phyloP scores from a whole-genome alignment of 1,140 invertebrate genomes.

The Neelides sp. region DNA sequence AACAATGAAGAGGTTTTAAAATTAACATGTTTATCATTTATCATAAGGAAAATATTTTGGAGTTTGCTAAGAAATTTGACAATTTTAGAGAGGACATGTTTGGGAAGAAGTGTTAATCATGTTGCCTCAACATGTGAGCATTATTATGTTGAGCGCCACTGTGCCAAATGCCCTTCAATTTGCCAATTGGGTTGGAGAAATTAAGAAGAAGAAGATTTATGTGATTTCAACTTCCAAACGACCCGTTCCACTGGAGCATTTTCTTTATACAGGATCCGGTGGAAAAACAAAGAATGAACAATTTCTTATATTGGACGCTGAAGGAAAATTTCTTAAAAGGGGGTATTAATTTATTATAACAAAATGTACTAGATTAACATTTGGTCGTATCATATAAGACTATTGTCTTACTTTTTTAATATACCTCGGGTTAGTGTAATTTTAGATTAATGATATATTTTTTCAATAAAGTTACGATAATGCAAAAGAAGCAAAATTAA shows the following conservation, averaged over 20 bases:
- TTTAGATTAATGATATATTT: too few species aligned
- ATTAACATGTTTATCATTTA: neutral
- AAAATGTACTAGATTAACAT: neutral
- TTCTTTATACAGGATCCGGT: slow-evolving; percentile 73
- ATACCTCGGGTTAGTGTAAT: too few species aligned
- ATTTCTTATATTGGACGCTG: slow-evolving; percentile 69
- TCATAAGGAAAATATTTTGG: slow-evolving; percentile 6
- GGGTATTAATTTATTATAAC: too few species aligned
- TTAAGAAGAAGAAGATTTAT: slow-evolving; percentile 82
- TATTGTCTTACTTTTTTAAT: too few species aligned
- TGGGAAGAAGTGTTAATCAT: slow-evolving; percentile 99
- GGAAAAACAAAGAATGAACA: slow-evolving; percentile 67
- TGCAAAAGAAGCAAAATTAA: slow-evolving; percentile 55
- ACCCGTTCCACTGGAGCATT: slow-evolving; percentile 91
- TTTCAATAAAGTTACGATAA: slow-evolving; percentile 39
- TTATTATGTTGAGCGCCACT: slow-evolving; percentile 95
- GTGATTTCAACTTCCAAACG: slow-evolving; percentile 87
- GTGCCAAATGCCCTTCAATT: slow-evolving; percentile 94
- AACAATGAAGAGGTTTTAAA: slow-evolving; percentile 76
- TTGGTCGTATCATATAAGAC: neutral
- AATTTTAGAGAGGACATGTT: slow-evolving; percentile 77
- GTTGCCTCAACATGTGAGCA: slow-evolving; percentile 81
- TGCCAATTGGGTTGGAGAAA: slow-evolving; percentile 92
- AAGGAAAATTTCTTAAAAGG: slow-evolving; percentile 51
- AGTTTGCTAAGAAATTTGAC: neutral